Base-by-base conservation (phyloP, 2,113 vertebrate species). In the Pollachius pollachius region DNA sequence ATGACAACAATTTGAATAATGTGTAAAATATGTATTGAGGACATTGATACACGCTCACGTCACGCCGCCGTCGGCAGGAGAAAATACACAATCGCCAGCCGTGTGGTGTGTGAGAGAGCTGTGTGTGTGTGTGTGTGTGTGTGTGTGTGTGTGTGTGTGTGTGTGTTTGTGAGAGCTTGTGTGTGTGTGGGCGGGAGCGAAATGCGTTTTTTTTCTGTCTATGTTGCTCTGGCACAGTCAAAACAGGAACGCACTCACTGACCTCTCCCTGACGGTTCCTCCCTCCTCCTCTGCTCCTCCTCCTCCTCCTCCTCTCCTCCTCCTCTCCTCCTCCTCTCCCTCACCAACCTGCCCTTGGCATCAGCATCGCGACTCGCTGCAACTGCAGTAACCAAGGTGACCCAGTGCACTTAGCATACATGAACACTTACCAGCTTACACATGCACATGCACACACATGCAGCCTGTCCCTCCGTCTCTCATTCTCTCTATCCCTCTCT, bases 321-420 rank as follows among this genome's bases (percentile, higher is more conserved):
- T 68, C 62, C 52, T 27, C 48, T 27, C 48, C 73, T 30, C 34
- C 23, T 52, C 21, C 58, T 7, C 81, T 68, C 76, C 70, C 73
- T 76, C 77, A 81, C 72, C 48, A 70, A 81, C 84, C 74, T 70
- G 79, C 80, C 87, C 87, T 90, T 85, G 81, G 70, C 83, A 83
- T 83, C 79, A 80, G 41, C 41, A 48, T 82, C 76, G 78, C 87
- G 85, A 85, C 83, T 74, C 88, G 77, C 81, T 85, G 70, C 74
- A 85, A 85, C 85, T 89, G 87, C 90, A 90, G 84, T 85, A 88
- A 91, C 87, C 89, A 90, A 91, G 89, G 89, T 91, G 90, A 91
- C 88, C 79, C 68, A 65, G 58, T 85, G 84, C 87, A 85, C 85
- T 85, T 84, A 83, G 81, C 82, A 87, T 70, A 81, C 52, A 69